Evolutionary conservation across 35 echinoderm and acorn worm genomes (phyloP), one percentile per base, ranked within the genome.

Genomic region (Ophiothrix spiculata): DNA sequence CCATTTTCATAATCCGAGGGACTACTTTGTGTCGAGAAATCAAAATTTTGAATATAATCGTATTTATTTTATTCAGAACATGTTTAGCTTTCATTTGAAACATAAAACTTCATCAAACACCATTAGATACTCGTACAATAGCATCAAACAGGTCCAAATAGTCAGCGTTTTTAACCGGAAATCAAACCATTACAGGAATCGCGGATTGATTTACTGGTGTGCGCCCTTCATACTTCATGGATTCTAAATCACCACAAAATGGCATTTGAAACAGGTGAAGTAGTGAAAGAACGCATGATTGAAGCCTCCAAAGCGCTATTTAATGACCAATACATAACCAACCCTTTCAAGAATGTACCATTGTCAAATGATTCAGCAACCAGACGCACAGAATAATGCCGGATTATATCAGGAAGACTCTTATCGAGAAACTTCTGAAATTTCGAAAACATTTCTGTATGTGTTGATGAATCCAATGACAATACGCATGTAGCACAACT

Each of bases 391-490:
- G 33, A 79, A 39, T 25, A 36, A 35, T 38, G 28, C 21, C 35
- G 34, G 3, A 38, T 35, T 15, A 38, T 21, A 33, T 38, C 33
- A 79, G 39, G 4, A 32, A 79, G 35, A 79, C 77, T 35, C 75
- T 77, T 36, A 28, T 77, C 28, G 12, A 37, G 15, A 79, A 86
- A 86, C 84, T 86, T n/a, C 29, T 76, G 64, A 86, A 86, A 64
- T 86, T 56, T 69, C 29, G 60, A 69, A 76, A 75, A 75, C 42
- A 86, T 86, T 86, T 86, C 84, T 12, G 46, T 74, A 69, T 46
- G 46, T 13, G 73, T 85, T 60, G 82, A 85, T 73, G 82, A 85
- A 73, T 64, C 46, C n/a, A 36, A 21, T n/a, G 82, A 85, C 56
- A 85, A 64, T 56, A 85, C 82, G 19, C 46, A 85, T 36, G 37